Evolutionary conservation across 1,140 invertebrate genomes (phyloP), one percentile per base, ranked within the genome.

Genomic region (Gerris buenoi): DNA sequence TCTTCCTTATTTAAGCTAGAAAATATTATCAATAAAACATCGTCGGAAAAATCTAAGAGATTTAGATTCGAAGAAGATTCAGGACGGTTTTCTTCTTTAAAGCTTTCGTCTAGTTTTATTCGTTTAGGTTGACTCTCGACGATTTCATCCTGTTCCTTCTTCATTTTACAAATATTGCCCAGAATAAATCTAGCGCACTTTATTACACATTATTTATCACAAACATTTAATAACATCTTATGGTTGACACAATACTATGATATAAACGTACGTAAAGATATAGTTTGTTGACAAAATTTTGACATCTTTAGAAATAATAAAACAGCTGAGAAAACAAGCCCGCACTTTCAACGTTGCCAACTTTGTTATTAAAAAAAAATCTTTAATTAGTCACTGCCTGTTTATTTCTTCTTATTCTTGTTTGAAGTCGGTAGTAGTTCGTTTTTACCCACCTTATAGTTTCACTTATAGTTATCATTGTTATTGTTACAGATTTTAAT

Each of bases 1-100:
- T 81, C 79, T 65, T 76, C 75, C 1, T 79, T 77, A 70, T 76
- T 71, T 33, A 82, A 70, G 74, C 77, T 76, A 68, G 80, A 79
- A 62, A 81, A 46, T 10, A 46, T 46, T 46, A 46, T 46, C 18
- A 46, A 46, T 46, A 46, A 46, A 46, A 46, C 33, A 46, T 46
- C 33, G 18, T 46, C 33, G 5, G 33, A 46, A 18, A 46, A 46
- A 46, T 46, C 33, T 46, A 46, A 46, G 5, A 46, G 18, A 46
- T 46, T 46, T 10, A 46, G 5, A 10, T 10, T 10, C 18, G 33
- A 46, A 18, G 33, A 46, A 46, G 33, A 18, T 10, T 5, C 33
- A 46, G 33, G 33, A 5, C 5, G 33, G 5, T 10, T 10, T 10
- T 46, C 33, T 46, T 5, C 18, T 46, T 46, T 46, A 46, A 18